Evolutionary conservation across 2,797 vertebrate species (phyloP), one percentile per base, ranked within the genome.

Genomic region (Bovichtus variegatus): DNA sequence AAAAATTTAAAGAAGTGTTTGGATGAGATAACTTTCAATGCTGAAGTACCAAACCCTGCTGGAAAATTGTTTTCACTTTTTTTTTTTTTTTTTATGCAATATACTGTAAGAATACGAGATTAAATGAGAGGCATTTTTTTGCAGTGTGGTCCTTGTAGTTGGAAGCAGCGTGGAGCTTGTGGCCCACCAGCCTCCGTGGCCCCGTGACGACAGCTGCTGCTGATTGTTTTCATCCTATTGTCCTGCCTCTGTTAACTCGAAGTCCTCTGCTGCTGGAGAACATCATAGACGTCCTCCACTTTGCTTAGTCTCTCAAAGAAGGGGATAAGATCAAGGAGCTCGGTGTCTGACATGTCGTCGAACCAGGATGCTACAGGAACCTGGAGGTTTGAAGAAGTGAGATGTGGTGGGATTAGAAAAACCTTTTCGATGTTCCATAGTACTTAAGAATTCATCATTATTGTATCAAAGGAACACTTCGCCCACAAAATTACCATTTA

Each of bases 321-420:
- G 2, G 98, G 98, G 90, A 99, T 94, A 57, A 99, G 96, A 81
- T 99, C 97, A 1, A 98, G 95, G 73, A 99, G 96, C 90, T 99
- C 98, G 0, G 97, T 98, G 95, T 99, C 98, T 0, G 96, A 96
- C 96, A 96, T 97, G 94, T 99, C 98, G 46, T 99, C 97, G 23
- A 99, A 99, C 98, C 98, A 99, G 19, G 98, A 99, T 12, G 94
- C 96, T 73, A 99, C 98, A 0, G 98, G 97, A 61, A 99, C 97
- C 98, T 99, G 67, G 19, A 10, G 57, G 46, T 66, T 44, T n/a
- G 7, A 11, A 51, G 76, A 51, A 21, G 4, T 10, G 60, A 21
- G 3, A 70, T 2, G 12, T 0, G 9, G 5, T n/a, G 21, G 4
- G 8, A 66, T 76, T 54, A 58, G 8, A 47, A 21, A n/a, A 12